These are phyloP conservation scores for Cyclura pinguis DNA, from an alignment of 2,797 vertebrate genomes.

Conservation along the genomic window DNA sequence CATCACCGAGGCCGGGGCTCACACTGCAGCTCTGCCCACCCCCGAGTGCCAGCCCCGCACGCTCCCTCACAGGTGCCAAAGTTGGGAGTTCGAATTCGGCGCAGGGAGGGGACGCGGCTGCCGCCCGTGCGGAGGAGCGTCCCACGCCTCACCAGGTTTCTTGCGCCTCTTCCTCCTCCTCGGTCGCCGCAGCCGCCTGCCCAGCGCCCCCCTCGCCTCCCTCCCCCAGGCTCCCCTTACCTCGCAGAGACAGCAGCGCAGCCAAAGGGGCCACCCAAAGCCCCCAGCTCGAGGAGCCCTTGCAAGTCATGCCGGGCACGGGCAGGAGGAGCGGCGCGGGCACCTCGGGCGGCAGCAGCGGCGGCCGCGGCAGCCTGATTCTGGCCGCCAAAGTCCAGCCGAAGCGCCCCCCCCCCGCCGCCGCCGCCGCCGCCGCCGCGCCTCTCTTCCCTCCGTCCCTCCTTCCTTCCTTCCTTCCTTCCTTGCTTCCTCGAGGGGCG, in stretches of 20 bases:
- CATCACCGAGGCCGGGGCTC: background rate
- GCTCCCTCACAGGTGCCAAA: constrained; percentile 11
- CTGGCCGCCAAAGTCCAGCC: constrained; percentile 2
- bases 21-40: too few species aligned
- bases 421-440: background rate
- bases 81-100: constrained; percentile 14
- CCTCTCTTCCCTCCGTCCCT: too few species aligned
- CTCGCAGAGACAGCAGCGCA: constrained; percentile 74
- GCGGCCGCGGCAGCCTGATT: constrained; percentile 15
- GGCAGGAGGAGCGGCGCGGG: constrained; percentile 40
- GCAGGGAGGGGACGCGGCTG: background rate
- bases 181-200: background rate
- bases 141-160: background rate
- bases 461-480: too few species aligned
- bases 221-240: constrained; percentile 66
- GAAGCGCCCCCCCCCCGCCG: background rate
- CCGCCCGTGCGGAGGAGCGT: too few species aligned
- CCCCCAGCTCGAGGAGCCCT: constrained; percentile 66
- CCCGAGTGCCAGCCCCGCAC: background rate
- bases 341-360: constrained; percentile 33
- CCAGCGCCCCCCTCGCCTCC: background rate
- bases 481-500: background rate
- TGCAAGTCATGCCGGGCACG: constrained; percentile 76
- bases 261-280: constrained; percentile 71
- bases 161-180: background rate